phyloP scores from a whole-genome alignment of 2,797 vertebrate species.

The Uromys caudimaculatus region DNA sequence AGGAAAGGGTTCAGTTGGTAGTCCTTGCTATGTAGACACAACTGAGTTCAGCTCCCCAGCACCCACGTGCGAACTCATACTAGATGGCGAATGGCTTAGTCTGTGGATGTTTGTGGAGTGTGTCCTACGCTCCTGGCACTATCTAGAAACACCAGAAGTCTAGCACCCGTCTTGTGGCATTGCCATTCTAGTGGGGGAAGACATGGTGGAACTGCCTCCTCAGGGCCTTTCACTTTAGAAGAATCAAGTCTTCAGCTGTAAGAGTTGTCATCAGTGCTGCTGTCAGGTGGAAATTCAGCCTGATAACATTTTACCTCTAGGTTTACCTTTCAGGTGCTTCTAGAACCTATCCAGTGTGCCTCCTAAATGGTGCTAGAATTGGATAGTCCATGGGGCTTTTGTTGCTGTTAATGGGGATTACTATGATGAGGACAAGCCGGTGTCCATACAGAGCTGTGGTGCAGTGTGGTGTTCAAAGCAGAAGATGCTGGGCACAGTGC shows the following conservation, averaged over 20 bases:
- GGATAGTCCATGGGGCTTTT: not conserved
- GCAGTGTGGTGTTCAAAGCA: not conserved
- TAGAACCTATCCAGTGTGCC: not conserved
- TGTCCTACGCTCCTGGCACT: not conserved
- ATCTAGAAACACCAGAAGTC: not conserved
- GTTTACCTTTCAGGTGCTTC: not conserved
- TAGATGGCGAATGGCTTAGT: slow-evolving; percentile 4
- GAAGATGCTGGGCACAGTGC: not conserved
- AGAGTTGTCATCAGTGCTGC: slow-evolving; percentile 40
- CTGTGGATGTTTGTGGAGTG: slow-evolving; percentile 12
- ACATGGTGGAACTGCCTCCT: not conserved
- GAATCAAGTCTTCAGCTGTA: slow-evolving; percentile 16
- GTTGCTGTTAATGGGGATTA: slow-evolving; percentile 18
- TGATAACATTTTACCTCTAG: not conserved
- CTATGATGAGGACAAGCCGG: not conserved
- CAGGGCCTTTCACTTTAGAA: slow-evolving; percentile 4
- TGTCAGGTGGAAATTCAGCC: not conserved
- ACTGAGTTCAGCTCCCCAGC: not conserved
- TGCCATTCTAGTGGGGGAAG: not conserved
- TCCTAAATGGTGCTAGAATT: slow-evolving; percentile 9
- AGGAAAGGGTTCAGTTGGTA: not conserved
- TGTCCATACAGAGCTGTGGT: not conserved
- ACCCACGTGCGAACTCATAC: not conserved
- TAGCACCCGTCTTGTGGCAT: not conserved
- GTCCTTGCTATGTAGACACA: not conserved